Percentiles rank a stretch among this genome's conserved stretches.
phyloP scores from a whole-genome alignment of 2,113 vertebrate species.

The Nothoprocta pentlandii region DNA sequence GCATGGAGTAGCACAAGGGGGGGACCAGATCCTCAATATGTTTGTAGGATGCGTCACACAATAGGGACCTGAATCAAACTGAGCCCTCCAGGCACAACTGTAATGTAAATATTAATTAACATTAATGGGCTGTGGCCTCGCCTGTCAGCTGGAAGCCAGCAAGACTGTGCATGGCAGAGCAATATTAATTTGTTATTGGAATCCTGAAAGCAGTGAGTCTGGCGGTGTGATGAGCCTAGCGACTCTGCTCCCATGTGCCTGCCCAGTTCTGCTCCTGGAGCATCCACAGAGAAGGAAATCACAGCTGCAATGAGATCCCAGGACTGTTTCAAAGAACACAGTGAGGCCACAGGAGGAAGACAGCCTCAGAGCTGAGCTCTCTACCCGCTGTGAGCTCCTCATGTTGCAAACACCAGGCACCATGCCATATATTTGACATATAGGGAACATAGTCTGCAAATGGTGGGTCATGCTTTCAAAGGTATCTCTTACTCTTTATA shows the following conservation, averaged over 20 bases:
- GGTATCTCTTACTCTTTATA: background rate
- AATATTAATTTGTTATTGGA: conserved; percentile 25
- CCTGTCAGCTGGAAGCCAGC: conserved; percentile 59
- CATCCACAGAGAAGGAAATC: background rate
- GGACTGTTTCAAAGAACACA: background rate
- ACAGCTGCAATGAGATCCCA: background rate
- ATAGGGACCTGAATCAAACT: background rate
- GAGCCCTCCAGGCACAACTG: conserved; percentile 52
- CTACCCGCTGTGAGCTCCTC: background rate
- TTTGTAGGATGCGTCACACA: background rate
- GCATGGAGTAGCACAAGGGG: background rate
- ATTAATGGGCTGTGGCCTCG: conserved; percentile 58
- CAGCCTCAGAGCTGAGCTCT: background rate
- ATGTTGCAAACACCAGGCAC: background rate
- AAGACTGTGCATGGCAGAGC: background rate
- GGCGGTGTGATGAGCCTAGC: background rate
- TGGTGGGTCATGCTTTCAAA: background rate
- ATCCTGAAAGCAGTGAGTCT: background rate
- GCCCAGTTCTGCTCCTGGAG: background rate
- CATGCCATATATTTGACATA: rapidly evolving
- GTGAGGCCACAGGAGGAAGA: background rate
- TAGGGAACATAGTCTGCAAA: background rate
- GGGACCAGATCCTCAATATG: conserved; percentile 15
- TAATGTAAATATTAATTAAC: conserved; percentile 74
- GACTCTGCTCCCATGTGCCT: rapidly evolving